Evolutionary conservation across 2,888 invertebrate genomes (phyloP).

Genomic region (Melipona beecheii): DNA sequence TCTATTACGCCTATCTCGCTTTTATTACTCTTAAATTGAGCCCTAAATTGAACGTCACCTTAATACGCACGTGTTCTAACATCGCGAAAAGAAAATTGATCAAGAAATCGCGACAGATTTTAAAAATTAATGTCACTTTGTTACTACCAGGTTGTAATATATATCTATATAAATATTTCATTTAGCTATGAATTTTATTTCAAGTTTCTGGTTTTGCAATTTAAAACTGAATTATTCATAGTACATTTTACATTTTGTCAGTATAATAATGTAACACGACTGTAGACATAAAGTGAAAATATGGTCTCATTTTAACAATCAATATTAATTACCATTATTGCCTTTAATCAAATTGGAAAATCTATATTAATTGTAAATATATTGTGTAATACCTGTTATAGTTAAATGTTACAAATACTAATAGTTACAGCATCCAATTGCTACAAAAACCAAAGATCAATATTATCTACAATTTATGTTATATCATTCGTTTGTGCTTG

Average conservation of each 20-base stretch:
- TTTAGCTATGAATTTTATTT: no score
- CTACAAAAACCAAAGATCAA: no score
- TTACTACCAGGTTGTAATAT: not conserved
- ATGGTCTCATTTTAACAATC: not conserved
- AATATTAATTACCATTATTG: not conserved
- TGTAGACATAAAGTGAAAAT: not conserved
- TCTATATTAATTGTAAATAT: not conserved
- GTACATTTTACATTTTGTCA: no score
- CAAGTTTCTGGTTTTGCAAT: no score
- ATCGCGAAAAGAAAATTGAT: not conserved
- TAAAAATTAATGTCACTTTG: not conserved
- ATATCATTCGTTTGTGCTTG: no score
- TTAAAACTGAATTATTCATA: no score
- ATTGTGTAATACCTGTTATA: not conserved
- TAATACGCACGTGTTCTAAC: not conserved
- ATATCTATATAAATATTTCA: no score
- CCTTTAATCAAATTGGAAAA: not conserved
- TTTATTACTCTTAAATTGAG: constrained; percentile 53
- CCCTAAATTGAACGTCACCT: constrained; percentile 29
- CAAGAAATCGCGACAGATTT: not conserved
- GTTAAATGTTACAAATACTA: not conserved
- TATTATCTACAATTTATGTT: no score
- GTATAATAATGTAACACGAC: no score
- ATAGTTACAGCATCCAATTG: not conserved
- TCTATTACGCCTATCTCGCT: constrained; percentile 49